Evolutionary conservation across 2,113 vertebrate genomes (phyloP).

Genomic region (Eretmodus cyanostictus): DNA sequence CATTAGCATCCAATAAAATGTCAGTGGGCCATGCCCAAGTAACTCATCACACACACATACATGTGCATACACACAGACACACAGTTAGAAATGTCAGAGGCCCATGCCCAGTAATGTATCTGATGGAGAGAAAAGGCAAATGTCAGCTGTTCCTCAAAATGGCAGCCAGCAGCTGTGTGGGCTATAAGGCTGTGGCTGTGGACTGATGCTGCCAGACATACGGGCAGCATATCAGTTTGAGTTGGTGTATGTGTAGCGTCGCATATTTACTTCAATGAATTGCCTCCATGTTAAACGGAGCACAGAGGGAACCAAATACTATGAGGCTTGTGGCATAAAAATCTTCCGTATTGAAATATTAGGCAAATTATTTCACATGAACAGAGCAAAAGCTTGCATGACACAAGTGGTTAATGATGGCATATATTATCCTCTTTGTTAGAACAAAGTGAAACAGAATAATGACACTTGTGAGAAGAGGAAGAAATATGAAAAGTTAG

Average conservation of each 20-base stretch:
- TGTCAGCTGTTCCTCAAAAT: conserved; percentile 70
- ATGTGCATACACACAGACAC: conserved; percentile 12
- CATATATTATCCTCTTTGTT: not conserved
- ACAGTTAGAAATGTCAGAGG: conserved; percentile 62
- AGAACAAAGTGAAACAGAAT: not conserved
- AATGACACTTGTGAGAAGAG: not conserved
- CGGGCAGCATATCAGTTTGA: not conserved
- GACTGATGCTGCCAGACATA: conserved; percentile 7
- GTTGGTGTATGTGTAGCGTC: not conserved
- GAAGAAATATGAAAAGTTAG: not conserved
- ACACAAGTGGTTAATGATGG: not conserved
- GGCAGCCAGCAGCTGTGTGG: conserved; percentile 53
- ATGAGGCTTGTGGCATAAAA: not conserved
- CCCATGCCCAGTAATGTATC: conserved; percentile 61
- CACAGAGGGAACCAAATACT: not conserved
- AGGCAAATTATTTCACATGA: not conserved
- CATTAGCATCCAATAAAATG: conserved; percentile 67
- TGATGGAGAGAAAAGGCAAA: conserved; percentile 67
- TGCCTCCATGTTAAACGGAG: not conserved
- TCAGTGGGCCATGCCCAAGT: conserved; percentile 57
- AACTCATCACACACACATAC: conserved; percentile 41
- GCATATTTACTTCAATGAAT: not conserved
- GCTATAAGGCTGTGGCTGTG: conserved; percentile 12
- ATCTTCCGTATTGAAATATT: not conserved
- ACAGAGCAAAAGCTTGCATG: not conserved